Base-by-base conservation (phyloP, 2,113 vertebrate genomes). In the Petromus typicus region DNA sequence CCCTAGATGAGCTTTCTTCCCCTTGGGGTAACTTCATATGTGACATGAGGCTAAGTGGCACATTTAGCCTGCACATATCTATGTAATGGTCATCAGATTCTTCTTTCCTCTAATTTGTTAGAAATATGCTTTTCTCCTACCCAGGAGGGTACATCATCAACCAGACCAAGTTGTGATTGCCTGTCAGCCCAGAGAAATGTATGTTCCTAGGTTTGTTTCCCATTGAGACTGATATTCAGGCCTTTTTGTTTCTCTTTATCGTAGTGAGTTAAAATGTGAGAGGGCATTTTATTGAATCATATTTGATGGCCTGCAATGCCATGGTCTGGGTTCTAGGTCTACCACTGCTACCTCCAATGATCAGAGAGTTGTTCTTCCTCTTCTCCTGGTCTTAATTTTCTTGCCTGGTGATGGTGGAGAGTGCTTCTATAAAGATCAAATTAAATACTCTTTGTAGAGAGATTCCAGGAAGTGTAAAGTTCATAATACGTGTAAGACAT, bases 401-500 rank as follows among this genome's bases (percentile, higher is more conserved):
- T 88, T 34, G 18, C 71, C 10, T 51, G 25, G 43, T 67, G n/a
- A 67, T 59, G 40, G 43, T 30, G 27, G 57, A 59, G 25, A 10
- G 18, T 48, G 76, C 17, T 34, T 1, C 61, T 95, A 69, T 84
- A 59, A 83, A 75, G 57, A 88, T 87, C 69, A 87, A 73, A 95
- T 81, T 37, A 92, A 96, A 86, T 89, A 56, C 81, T 89, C 86
- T 81, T 93, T 73, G 79, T 69, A 27, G 64, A 93, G 89, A 93
- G 59, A 66, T 86, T 94, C 91, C 64, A 84, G 96, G 94, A 94
- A 97, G 86, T 91, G 82, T 90, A 61, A 95, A 94, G 94, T 96
- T 96, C 91, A 87, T 97, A 91, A 95, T 95, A 95, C 18, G 14
- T 73, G 71, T 94, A 83, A 61, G 94, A 71, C 75, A 63, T 84